Evolutionary conservation across 2,113 vertebrate species (phyloP), one percentile per base, ranked within the genome.

Genomic region (Macaca nemestrina): DNA sequence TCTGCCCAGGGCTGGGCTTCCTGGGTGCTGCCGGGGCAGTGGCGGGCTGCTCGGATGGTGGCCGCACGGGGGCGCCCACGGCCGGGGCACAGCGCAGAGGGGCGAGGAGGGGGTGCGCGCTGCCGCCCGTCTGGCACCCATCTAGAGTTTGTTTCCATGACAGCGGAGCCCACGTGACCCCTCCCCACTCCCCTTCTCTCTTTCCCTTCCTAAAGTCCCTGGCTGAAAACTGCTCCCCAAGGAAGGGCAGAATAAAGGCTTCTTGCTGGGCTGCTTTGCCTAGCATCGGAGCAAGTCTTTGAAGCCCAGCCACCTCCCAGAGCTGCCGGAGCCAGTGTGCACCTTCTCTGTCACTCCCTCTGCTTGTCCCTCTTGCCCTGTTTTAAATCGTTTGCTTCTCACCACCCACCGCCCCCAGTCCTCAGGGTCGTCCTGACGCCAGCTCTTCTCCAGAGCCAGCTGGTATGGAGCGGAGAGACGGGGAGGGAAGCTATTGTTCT

Each of bases 101-200:
- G 61, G 2, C 0, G 10, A 8, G 20, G 7, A 81, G 25, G 10
- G 4, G 9, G 2, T 9, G 75, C 7, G 1, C 45, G 9, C 32
- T 17, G 27, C 1, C 0, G 86, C 75, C 0, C 61, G 38, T 27
- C n/a, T 8, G 0, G 83, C 32, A 1, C 48, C 30, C 3, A 14
- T 12, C 6, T 0, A 6, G 48, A 38, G 72, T 57, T 40, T 45
- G 94, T 97, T 97, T 98, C 94, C 95, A 50, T 78, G 97, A 70
- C 70, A 1, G 64, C 92, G 2, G 12, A 45, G 52, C 70, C 43
- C 97, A 95, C 79, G 68, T 97, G 97, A 95, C 70, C 18, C n/a
- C 43, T 5, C 78, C 68, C 61, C 35, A 0, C 64, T 25, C 16
- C 22, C 16, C 30, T 64, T 67, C 16, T 9, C 70, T 57, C 13